Evolutionary conservation across 2,888 invertebrate genomes (phyloP).

Genomic region (Sinelater perroti): DNA sequence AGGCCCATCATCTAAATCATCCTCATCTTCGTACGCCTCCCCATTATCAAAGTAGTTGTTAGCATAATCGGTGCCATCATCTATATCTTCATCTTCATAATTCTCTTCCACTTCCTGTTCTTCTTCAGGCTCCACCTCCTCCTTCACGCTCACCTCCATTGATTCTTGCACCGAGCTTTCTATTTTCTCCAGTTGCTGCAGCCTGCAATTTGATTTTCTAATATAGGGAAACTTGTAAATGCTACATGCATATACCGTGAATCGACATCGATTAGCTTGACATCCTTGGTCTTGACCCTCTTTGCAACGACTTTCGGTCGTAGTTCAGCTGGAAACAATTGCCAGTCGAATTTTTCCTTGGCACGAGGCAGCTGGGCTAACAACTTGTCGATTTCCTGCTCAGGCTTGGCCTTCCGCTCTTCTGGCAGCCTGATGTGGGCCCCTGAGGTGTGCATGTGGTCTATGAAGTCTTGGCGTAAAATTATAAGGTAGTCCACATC

Average conservation of each 20-base stretch:
- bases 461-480: conserved; percentile 77
- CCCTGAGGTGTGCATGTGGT: conserved; percentile 74
- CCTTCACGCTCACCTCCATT: conserved; percentile 58
- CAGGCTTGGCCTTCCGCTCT: conserved; percentile 62
- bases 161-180: conserved; percentile 68
- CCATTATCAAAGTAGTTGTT: conserved; percentile 91
- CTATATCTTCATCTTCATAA: conserved; percentile 85
- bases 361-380: conserved; percentile 61
- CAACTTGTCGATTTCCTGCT: conserved; percentile 68
- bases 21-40: conserved; percentile 86
- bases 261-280: conserved; percentile 49
- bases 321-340: conserved; percentile 71
- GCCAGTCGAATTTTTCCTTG: conserved; percentile 66
- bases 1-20: conserved; percentile 85
- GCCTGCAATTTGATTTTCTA: conserved; percentile 40
- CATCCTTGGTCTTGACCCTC: conserved; percentile 49
- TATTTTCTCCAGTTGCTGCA: conserved; percentile 67
- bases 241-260: no score
- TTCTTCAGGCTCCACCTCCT: conserved; percentile 66
- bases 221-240: no score
- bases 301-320: conserved; percentile 63
- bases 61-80: conserved; percentile 88
- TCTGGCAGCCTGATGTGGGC: conserved; percentile 66
- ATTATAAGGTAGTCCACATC: conserved; percentile 75
- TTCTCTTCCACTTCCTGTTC: conserved; percentile 68